phyloP scores from a whole-genome alignment of 2,113 vertebrate species.

The Erinaceus europaeus region DNA sequence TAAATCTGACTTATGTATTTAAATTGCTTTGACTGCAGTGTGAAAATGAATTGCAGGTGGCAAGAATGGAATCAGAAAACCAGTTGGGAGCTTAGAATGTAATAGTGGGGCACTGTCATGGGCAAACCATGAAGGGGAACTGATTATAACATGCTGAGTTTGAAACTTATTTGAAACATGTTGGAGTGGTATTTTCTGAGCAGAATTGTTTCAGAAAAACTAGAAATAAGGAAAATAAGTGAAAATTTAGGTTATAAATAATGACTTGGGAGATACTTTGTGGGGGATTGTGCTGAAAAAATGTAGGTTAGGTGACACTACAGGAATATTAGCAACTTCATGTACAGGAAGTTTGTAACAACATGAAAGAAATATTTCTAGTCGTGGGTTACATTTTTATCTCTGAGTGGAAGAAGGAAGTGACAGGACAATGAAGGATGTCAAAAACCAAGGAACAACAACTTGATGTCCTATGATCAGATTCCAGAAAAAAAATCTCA shows the following conservation, averaged over 20 bases:
- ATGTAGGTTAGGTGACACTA: not conserved
- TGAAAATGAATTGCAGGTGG: not conserved
- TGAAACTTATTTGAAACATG: too few relatives aligned
- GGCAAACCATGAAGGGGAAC: not conserved
- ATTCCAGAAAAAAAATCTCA: not conserved
- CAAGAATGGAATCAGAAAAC: not conserved
- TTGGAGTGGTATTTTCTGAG: not conserved
- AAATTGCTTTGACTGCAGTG: not conserved
- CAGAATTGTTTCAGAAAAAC: not conserved
- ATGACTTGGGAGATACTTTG: not conserved
- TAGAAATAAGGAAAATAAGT: not conserved
- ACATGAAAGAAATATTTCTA: not conserved
- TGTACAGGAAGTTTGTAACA: not conserved
- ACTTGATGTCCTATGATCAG: not conserved
- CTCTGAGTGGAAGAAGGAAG: not conserved
- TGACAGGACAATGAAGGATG: not conserved
- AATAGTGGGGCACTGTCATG: not conserved
- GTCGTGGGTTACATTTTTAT: not conserved
- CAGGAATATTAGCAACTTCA: not conserved
- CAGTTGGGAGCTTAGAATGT: not conserved
- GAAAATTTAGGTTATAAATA: not conserved
- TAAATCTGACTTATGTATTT: not conserved
- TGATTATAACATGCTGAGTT: not conserved
- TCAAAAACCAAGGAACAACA: not conserved
- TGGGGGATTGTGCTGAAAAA: not conserved